phyloP scores from a whole-genome alignment of 1,140 invertebrate species.

The Triops cancriformis region DNA sequence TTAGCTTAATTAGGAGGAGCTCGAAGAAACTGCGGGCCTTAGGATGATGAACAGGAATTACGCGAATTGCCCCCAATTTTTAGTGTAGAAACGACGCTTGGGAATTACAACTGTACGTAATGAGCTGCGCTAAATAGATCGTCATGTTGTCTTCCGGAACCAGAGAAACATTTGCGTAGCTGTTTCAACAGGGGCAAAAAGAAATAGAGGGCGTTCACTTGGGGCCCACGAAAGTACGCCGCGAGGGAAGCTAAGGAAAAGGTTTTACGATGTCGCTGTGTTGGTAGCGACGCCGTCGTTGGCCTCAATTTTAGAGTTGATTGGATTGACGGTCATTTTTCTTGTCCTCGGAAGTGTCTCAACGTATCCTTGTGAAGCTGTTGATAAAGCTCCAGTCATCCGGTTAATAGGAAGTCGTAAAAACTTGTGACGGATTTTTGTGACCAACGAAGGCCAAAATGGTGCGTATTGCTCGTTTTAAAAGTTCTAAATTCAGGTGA shows the following conservation, averaged over 20 bases:
- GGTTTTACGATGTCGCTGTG: background rate
- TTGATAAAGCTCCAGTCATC: background rate
- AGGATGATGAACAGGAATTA: background rate
- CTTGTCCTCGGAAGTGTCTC: slow-evolving; percentile 1
- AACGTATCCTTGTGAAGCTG: background rate
- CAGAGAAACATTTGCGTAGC: background rate
- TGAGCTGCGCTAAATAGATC: background rate
- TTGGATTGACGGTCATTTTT: slow-evolving; percentile 14
- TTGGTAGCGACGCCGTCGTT: background rate
- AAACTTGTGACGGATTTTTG: background rate
- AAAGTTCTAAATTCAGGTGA: background rate
- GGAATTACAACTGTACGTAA: background rate
- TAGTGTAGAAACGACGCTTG: background rate
- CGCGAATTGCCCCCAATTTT: background rate
- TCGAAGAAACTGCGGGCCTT: background rate
- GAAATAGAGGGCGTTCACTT: background rate
- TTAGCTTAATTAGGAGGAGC: background rate
- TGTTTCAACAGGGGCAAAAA: background rate
- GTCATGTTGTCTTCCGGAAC: background rate
- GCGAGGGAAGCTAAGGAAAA: too few relatives aligned
- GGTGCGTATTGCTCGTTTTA: background rate
- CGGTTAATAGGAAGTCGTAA: slow-evolving; percentile 10
- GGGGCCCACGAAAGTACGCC: background rate
- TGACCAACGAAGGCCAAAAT: background rate
- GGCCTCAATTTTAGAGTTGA: slow-evolving; percentile 5